Evolutionary conservation across 2,113 vertebrate genomes (phyloP).

Genomic region (Erpornis zantholeuca): DNA sequence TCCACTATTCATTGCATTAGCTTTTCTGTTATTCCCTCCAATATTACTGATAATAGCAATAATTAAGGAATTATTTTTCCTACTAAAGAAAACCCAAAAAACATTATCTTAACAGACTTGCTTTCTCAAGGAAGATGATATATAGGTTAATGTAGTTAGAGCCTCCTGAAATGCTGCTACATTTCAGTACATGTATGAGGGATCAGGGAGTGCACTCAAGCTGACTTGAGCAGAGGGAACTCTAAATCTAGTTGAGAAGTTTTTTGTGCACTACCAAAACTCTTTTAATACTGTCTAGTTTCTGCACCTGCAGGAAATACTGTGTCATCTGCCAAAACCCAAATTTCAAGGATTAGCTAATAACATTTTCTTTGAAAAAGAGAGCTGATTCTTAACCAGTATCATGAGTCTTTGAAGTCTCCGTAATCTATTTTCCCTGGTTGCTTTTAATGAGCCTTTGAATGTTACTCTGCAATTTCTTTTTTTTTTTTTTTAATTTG

Average conservation of each 20-base stretch:
- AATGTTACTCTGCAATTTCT: constrained; percentile 19
- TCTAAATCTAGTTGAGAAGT: not conserved
- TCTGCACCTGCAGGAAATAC: constrained; percentile 61
- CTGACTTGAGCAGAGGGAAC: not conserved
- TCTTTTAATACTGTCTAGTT: constrained; percentile 13
- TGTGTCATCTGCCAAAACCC: constrained; percentile 56
- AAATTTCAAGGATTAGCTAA: constrained; percentile 68
- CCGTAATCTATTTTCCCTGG: constrained; percentile 46
- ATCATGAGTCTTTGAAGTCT: constrained; percentile 48
- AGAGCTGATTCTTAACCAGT: constrained; percentile 54
- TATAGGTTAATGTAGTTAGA: not conserved
- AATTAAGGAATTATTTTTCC: not conserved
- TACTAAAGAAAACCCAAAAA: not conserved
- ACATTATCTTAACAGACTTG: not conserved
- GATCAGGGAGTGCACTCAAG: not conserved
- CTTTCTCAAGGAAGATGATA: not conserved
- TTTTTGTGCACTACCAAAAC: not conserved
- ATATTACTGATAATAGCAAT: not conserved
- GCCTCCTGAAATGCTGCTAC: not conserved
- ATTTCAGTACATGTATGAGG: not conserved
- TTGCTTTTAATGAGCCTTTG: constrained; percentile 63
- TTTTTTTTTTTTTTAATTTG: not conserved
- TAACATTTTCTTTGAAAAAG: constrained; percentile 59
- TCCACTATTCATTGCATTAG: not conserved
- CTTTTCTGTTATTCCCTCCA: not conserved